Percentiles rank a stretch among this genome's conserved stretches.
These are phyloP conservation scores for Nesometra sesokonis DNA, from an alignment of 35 echinoderm and acorn worm species.

Conservation along the genomic window DNA sequence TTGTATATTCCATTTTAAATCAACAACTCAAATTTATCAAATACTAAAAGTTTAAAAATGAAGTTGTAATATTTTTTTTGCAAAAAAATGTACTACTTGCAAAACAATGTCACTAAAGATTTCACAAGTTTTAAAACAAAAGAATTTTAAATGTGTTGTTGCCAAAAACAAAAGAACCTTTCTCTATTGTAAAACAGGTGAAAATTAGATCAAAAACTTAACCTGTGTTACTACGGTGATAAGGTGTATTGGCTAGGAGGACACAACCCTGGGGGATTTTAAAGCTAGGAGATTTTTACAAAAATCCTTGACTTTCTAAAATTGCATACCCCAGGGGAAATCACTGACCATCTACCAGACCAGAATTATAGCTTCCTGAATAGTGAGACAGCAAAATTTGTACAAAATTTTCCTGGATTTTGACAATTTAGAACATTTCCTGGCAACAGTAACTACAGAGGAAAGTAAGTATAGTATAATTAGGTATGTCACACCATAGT, in stretches of 20 bases:
- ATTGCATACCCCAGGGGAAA: background rate
- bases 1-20: too few species aligned
- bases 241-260: background rate
- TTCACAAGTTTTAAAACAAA: background rate
- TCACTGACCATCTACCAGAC: background rate
- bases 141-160: background rate
- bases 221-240: background rate
- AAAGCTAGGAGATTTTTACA: background rate
- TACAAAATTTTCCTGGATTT: background rate
- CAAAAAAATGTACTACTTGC: too few species aligned
- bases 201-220: background rate
- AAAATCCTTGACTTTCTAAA: background rate
- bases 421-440: background rate
- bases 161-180: background rate
- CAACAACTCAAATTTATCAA: too few species aligned
- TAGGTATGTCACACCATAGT: background rate
- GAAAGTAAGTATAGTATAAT: background rate
- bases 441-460: background rate
- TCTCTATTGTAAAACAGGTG: background rate
- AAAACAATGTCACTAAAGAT: background rate
- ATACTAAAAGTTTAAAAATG: too few species aligned
- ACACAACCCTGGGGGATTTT: background rate
- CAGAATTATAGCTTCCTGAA: background rate
- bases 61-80: too few species aligned
- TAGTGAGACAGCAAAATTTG: background rate